Percentiles rank a stretch among this genome's conserved stretches.
Evolutionary conservation across 2,888 invertebrate genomes (phyloP).

Genomic region (Napeogenes inachia): DNA sequence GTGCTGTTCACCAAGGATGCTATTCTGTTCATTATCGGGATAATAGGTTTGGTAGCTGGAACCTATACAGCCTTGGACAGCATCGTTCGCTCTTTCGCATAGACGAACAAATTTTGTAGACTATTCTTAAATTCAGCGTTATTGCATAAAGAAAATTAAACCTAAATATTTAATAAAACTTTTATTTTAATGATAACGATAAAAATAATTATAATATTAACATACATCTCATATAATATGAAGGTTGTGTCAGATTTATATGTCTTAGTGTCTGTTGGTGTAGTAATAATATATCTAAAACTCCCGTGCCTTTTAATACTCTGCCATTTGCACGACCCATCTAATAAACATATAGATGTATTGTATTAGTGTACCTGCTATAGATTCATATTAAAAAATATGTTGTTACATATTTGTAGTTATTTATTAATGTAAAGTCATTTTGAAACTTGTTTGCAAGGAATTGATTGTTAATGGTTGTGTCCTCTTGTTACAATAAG

Average conservation of each 20-base stretch:
- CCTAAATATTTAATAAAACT: too few species aligned
- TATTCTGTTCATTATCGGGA: slow-evolving; percentile 77
- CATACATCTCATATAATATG: too few species aligned
- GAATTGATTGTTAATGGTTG: slow-evolving; percentile 3
- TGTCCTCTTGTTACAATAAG: not conserved
- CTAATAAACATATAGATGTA: not conserved
- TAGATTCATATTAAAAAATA: not conserved
- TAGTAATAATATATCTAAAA: too few species aligned
- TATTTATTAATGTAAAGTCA: not conserved
- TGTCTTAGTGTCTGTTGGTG: too few species aligned
- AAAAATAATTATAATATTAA: too few species aligned
- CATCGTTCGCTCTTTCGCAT: slow-evolving; percentile 69
- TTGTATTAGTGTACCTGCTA: not conserved
- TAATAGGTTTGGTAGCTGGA: slow-evolving; percentile 81
- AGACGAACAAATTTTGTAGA: not conserved
- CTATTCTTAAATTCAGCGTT: too few species aligned
- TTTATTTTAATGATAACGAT: too few species aligned
- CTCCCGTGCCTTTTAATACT: too few species aligned
- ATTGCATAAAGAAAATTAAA: too few species aligned
- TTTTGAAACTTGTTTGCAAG: not conserved
- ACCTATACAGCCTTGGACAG: slow-evolving; percentile 80
- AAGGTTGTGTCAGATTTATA: too few species aligned
- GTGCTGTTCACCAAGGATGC: slow-evolving; percentile 66
- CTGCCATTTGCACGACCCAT: too few species aligned
- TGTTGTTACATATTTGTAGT: not conserved